Evolutionary conservation across 2,888 invertebrate species (phyloP).

Genomic region (Drosophila nr. perissopoda): DNA sequence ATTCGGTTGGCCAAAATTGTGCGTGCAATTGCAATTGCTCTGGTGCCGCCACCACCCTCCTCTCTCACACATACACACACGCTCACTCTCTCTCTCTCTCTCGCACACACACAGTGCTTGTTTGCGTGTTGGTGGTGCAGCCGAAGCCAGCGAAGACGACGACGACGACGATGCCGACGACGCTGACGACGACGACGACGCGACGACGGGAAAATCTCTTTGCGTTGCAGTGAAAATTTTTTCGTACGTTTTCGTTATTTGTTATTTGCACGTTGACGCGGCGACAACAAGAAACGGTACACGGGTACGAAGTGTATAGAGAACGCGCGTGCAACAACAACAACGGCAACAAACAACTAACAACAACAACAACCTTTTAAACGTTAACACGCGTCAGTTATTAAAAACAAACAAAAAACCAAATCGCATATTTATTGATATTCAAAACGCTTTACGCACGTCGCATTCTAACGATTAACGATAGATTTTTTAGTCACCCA

Average conservation of each 20-base stretch:
- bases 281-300: slow-evolving; percentile 78
- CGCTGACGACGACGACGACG: slow-evolving; percentile 54
- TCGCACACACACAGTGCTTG: slow-evolving; percentile 32
- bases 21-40: slow-evolving; percentile 62
- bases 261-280: slow-evolving; percentile 84
- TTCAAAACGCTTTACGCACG: slow-evolving; percentile 52
- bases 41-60: slow-evolving; percentile 20
- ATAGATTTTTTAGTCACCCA: slow-evolving; percentile 32
- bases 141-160: slow-evolving; percentile 57
- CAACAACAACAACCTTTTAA: slow-evolving; percentile 47
- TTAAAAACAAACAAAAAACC: slow-evolving; percentile 23
- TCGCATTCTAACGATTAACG: slow-evolving; percentile 38
- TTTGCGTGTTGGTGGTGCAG: slow-evolving; percentile 63
- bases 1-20: slow-evolving; percentile 64
- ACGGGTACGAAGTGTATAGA: slow-evolving; percentile 53
- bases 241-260: slow-evolving; percentile 82
- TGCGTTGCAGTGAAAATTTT: slow-evolving; percentile 78
- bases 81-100: slow-evolving; percentile 20
- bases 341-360: slow-evolving; percentile 21
- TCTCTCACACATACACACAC: slow-evolving; percentile 25
- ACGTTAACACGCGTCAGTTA: slow-evolving; percentile 55
- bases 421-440: slow-evolving; percentile 50
- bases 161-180: slow-evolving; percentile 26
- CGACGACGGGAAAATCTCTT: slow-evolving; percentile 78
- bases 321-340: slow-evolving; percentile 59